Conservation (phyloP, 2,113 vertebrate species). For the Lophotis ruficrista region DNA sequence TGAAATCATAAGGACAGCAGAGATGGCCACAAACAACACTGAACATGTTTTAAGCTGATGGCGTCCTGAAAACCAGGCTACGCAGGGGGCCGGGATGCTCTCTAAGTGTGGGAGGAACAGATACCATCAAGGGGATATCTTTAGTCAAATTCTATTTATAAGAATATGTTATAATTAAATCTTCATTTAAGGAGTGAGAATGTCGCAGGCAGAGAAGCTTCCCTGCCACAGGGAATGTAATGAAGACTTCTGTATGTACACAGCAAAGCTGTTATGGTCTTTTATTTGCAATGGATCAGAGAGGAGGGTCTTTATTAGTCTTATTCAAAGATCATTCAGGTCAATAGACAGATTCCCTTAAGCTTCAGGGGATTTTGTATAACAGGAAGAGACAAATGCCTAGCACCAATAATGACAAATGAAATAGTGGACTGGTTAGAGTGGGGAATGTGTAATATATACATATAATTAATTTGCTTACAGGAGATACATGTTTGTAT, state of each 20-base stretch:
- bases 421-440: neutral
- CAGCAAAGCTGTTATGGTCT: neutral
- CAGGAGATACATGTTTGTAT: neutral
- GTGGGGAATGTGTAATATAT: neutral
- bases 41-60: neutral
- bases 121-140: neutral
- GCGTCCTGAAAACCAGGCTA: neutral
- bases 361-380: neutral
- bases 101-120: neutral
- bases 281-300: neutral
- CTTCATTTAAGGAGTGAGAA: neutral
- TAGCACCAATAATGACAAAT: neutral
- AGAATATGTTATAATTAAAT: neutral
- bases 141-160: neutral
- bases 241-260: neutral
- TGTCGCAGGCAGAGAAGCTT: neutral
- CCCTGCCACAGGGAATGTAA: neutral
- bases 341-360: neutral
- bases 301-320: neutral
- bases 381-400: neutral
- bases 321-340: neutral
- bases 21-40: neutral
- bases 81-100: neutral
- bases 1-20: neutral
- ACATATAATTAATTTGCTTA: neutral